Conservation (phyloP, 2,797 vertebrate species). For the Australoheros facetus region DNA sequence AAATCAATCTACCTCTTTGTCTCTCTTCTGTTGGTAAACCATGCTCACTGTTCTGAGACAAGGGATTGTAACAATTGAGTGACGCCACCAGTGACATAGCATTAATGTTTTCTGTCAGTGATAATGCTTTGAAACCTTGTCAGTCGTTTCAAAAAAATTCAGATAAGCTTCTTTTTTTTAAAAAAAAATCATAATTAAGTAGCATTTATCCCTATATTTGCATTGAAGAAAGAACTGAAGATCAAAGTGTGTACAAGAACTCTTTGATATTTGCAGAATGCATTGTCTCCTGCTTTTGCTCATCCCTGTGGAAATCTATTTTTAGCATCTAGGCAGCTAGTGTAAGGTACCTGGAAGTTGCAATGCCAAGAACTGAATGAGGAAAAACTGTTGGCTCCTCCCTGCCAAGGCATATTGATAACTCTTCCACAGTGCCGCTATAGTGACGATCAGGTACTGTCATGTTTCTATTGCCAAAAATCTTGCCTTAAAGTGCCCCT, state of each 20-base stretch:
- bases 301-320: slow-evolving; percentile 72
- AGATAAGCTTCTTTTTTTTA: slow-evolving; percentile 91
- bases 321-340: slow-evolving; percentile 83
- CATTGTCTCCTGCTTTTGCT: slow-evolving; percentile 60
- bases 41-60: slow-evolving; percentile 76
- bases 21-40: slow-evolving; percentile 82
- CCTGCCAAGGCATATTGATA: slow-evolving; percentile 67
- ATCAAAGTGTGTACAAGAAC: slow-evolving; percentile 56
- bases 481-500: slow-evolving; percentile 55
- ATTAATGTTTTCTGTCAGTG: slow-evolving; percentile 76
- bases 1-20: slow-evolving; percentile 93
- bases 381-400: slow-evolving; percentile 55
- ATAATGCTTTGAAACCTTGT: slow-evolving; percentile 70
- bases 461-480: slow-evolving; percentile 71
- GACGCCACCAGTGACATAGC: slow-evolving; percentile 80
- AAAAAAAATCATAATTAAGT: slow-evolving; percentile 62
- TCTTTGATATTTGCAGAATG: slow-evolving; percentile 63
- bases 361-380: slow-evolving; percentile 74
- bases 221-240: slow-evolving; percentile 68
- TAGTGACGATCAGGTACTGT: slow-evolving; percentile 56
- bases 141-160: slow-evolving; percentile 72
- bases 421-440: slow-evolving; percentile 63
- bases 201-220: slow-evolving; percentile 75
- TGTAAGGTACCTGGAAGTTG: slow-evolving; percentile 76
- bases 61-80: slow-evolving; percentile 82